Evolutionary conservation across 2,888 invertebrate species (phyloP).

Genomic region (Griposia aprilina): DNA sequence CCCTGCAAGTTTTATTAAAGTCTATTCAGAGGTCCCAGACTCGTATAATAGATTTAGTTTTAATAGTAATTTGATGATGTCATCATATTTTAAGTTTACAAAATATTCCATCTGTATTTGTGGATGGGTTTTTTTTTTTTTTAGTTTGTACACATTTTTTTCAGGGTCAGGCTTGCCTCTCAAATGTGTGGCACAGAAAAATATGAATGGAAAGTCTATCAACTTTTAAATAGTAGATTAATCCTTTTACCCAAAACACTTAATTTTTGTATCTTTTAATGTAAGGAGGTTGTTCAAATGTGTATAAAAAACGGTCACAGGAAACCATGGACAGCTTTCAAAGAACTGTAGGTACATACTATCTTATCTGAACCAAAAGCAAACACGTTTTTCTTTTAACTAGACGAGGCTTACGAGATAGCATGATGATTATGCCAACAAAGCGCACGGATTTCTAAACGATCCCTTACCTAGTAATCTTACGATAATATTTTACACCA

Average conservation of each 20-base stretch:
- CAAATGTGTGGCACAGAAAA: neutral
- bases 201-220: neutral
- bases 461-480: constrained; percentile 48
- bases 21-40: constrained; percentile 34
- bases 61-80: constrained; percentile 24
- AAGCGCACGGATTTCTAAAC: constrained; percentile 48
- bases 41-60: constrained; percentile 44
- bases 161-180: neutral
- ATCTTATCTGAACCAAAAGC: constrained; percentile 50
- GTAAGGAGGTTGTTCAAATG: constrained; percentile 18
- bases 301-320: constrained; percentile 12
- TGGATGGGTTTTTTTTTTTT: too few species aligned
- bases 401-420: constrained; percentile 48
- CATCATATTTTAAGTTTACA: constrained; percentile 12
- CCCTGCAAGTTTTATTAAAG: constrained; percentile 48
- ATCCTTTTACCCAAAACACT: neutral
- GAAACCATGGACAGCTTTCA: constrained; percentile 44
- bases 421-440: constrained; percentile 49
- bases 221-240: constrained; percentile 4
- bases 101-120: neutral
- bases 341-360: constrained; percentile 21
- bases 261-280: neutral
- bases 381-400: constrained; percentile 47
- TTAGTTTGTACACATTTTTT: neutral
- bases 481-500: constrained; percentile 44